Conservation (phyloP, 2,888 invertebrate species). For the Anarsia innoxiella region DNA sequence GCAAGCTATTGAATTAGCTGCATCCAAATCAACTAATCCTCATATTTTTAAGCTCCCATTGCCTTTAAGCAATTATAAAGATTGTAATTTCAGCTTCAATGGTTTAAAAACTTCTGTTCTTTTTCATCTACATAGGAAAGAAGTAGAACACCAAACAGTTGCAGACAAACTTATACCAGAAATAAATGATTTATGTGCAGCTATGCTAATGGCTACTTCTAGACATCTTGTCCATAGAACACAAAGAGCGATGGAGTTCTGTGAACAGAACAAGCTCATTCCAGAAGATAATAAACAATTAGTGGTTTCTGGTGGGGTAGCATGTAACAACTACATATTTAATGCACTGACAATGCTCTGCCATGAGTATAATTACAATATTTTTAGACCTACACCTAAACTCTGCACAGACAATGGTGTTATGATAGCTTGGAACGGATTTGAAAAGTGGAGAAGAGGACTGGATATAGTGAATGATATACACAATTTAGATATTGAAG, state of each 20-base stretch:
- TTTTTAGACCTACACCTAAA: slow-evolving; percentile 85
- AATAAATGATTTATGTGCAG: slow-evolving; percentile 89
- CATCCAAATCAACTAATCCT: slow-evolving; percentile 80
- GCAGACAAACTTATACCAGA: slow-evolving; percentile 84
- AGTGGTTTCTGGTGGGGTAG: slow-evolving; percentile 96
- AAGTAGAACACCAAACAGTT: slow-evolving; percentile 71
- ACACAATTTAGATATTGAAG: slow-evolving; percentile 77
- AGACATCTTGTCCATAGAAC: slow-evolving; percentile 88
- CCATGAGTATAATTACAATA: slow-evolving; percentile 76
- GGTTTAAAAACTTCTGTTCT: slow-evolving; percentile 83
- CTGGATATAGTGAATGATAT: slow-evolving; percentile 74
- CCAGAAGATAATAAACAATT: slow-evolving; percentile 76
- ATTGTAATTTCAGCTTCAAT: slow-evolving; percentile 95
- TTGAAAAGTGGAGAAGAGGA: slow-evolving; percentile 82
- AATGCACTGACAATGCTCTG: slow-evolving; percentile 82
- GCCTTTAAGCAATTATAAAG: slow-evolving; percentile 77
- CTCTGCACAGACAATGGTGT: slow-evolving; percentile 98
- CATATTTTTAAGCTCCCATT: slow-evolving; percentile 79
- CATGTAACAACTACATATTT: slow-evolving; percentile 91
- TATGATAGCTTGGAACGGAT: slow-evolving; percentile 99
- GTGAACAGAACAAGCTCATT: slow-evolving; percentile 77
- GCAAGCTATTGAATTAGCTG: slow-evolving; percentile 88
- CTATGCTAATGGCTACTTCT: slow-evolving; percentile 82
- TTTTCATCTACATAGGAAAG: slow-evolving; percentile 73
- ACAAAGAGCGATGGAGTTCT: slow-evolving; percentile 89